Percentiles rank a stretch among this genome's conserved stretches.
Conservation (phyloP, 2,113 vertebrate genomes). For the Pterophyllum scalare region DNA sequence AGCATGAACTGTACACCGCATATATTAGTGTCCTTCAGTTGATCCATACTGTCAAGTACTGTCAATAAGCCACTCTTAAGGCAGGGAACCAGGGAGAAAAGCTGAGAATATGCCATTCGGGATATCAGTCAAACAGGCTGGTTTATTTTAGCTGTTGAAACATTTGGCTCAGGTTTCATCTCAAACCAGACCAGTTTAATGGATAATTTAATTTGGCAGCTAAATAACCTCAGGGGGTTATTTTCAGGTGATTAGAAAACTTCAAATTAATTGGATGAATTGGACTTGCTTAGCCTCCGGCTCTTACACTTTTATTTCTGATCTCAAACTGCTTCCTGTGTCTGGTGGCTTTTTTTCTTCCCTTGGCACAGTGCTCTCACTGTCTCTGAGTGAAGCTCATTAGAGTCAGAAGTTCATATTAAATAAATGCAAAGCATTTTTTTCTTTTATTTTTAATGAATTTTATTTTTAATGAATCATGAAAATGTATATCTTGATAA, state of each 20-base stretch:
- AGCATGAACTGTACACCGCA: background rate
- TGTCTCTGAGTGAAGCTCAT: background rate
- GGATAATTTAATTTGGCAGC: background rate
- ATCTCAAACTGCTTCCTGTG: background rate
- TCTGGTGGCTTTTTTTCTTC: background rate
- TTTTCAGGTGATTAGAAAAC: background rate
- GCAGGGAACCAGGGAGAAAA: no score
- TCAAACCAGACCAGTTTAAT: background rate
- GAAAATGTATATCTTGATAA: background rate
- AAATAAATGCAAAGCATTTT: background rate
- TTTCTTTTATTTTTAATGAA: background rate
- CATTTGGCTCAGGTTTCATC: background rate
- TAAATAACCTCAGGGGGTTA: background rate
- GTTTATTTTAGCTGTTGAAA: no score
- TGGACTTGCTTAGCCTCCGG: rapidly evolving
- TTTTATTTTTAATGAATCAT: rapidly evolving
- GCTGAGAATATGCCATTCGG: no score
- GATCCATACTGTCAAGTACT: no score
- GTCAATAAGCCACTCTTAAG: no score
- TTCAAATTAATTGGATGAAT: background rate
- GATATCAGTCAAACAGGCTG: no score
- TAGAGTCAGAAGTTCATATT: background rate
- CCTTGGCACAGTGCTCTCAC: background rate
- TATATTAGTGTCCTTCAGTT: no score
- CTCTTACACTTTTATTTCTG: background rate